Evolutionary conservation across 1,140 invertebrate species (phyloP), one percentile per base, ranked within the genome.

Genomic region (Thaumatotibia leucotreta): DNA sequence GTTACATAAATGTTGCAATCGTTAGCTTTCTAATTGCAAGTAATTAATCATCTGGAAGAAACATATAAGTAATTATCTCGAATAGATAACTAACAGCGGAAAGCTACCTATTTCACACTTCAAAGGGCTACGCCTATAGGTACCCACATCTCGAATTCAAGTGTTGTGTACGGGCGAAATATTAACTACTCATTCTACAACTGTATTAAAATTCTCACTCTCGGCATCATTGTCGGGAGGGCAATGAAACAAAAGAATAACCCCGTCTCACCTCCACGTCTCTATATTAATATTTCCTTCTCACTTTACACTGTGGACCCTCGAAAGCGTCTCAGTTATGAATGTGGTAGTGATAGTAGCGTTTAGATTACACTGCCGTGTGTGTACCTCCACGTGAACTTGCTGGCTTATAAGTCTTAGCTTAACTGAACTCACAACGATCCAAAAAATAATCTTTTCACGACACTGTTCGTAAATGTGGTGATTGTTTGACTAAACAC

Each of bases 201-300:
- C 82, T 83, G 82, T 89, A 85, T 88, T 88, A 86, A 83, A 84
- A 82, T 84, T 78, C 74, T 78, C 67, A 67, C 71, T 83, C 80
- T 73, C 76, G 67, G 72, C 78, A 81, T 86, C 81, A 82, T 83
- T 70, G 66, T 74, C 72, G 79, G 75, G 76, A 82, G 85, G 80
- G 84, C 83, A 83, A 84, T 84, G 83, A 88, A 90, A 90, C 85
- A 88, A 90, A 88, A 84, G 84, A 67, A 67, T 68, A 73, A 17
- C 75, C 69, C 67, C 71, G 68, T 88, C 80, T 79, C 81, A 65
- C 35, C 80, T 63, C 61, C 69, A 61, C 83, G 10, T 54, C 54
- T 65, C 67, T 66, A 73, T 70, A 73, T 77, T 75, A 61, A 70
- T 88, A 84, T 79, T 73, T 80, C 77, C 68, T 49, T 88, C 80